These are phyloP conservation scores for Rhynchotus rufescens DNA, from an alignment of 2,797 vertebrate species.

Conservation along the genomic window DNA sequence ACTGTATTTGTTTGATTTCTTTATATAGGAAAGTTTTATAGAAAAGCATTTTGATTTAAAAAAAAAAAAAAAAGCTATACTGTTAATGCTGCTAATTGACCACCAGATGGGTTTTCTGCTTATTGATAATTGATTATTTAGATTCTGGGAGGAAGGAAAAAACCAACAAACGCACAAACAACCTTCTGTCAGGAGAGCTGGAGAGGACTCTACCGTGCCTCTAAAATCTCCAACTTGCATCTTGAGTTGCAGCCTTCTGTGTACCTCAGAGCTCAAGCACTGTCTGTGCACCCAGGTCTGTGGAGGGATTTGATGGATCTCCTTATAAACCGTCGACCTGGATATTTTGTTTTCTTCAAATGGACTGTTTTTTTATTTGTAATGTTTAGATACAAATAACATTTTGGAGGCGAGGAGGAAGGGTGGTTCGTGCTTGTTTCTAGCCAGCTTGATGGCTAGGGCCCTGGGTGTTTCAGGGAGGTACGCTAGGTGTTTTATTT, in stretches of 20 bases:
- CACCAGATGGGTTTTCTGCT: background rate
- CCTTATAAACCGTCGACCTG: background rate
- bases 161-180: background rate
- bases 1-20: background rate
- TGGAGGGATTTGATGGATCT: background rate
- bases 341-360: background rate
- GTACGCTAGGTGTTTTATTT: background rate
- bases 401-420: background rate
- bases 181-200: background rate
- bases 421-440: background rate
- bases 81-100: background rate
- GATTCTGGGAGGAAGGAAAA: background rate
- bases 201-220: background rate
- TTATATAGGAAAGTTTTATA: background rate
- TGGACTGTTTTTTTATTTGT: background rate
- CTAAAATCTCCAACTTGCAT: background rate
- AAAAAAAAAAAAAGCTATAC: background rate
- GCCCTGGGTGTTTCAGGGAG: background rate
- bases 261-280: background rate
- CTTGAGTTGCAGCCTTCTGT: background rate
- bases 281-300: background rate
- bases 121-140: constrained; percentile 6
- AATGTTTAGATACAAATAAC: background rate
- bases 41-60: background rate
- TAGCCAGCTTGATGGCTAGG: background rate